Conservation (phyloP, 2,797 vertebrate species). For the Pagetopsis macropterus region DNA sequence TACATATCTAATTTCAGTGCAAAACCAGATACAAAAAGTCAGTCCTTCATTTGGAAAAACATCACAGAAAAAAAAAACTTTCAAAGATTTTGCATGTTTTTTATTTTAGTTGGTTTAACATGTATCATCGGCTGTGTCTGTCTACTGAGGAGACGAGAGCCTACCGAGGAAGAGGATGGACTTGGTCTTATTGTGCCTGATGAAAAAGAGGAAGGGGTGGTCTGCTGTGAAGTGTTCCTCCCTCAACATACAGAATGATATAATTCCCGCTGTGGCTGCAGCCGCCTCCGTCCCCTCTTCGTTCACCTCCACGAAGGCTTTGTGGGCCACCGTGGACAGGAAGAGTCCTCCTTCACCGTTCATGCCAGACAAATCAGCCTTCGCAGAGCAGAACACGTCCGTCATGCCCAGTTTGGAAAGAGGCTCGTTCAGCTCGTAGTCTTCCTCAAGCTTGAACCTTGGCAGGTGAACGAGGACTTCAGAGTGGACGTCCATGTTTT, state of each 20-base stretch:
- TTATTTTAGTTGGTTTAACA: background rate
- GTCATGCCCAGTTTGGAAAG: slow-evolving; percentile 85
- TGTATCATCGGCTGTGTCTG: slow-evolving; percentile 3
- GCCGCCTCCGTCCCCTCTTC: slow-evolving; percentile 96
- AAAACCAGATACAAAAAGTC: slow-evolving; percentile 1
- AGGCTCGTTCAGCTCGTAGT: slow-evolving; percentile 83
- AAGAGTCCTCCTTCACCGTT: slow-evolving; percentile 84
- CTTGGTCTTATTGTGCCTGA: slow-evolving; percentile 88
- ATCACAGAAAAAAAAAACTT: slow-evolving; percentile 11
- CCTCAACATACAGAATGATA: slow-evolving; percentile 58
- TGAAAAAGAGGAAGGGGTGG: slow-evolving; percentile 94
- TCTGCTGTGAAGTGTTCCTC: slow-evolving; percentile 88
- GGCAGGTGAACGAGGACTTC: slow-evolving; percentile 87
- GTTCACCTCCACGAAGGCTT: slow-evolving; percentile 94
- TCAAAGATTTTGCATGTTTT: slow-evolving; percentile 2
- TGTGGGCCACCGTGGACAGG: slow-evolving; percentile 90
- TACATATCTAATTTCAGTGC: slow-evolving; percentile 5
- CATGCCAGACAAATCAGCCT: slow-evolving; percentile 91
- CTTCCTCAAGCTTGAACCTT: slow-evolving; percentile 91
- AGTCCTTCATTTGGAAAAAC: slow-evolving; percentile 4
- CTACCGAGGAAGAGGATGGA: slow-evolving; percentile 90
- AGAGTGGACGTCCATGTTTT: slow-evolving; percentile 72
- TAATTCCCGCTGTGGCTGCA: slow-evolving; percentile 86
- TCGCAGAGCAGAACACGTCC: slow-evolving; percentile 83
- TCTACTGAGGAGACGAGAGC: slow-evolving; percentile 83